Base-by-base conservation (phyloP, 2,797 vertebrate genomes). In the Mormyrus hasselquistii region DNA sequence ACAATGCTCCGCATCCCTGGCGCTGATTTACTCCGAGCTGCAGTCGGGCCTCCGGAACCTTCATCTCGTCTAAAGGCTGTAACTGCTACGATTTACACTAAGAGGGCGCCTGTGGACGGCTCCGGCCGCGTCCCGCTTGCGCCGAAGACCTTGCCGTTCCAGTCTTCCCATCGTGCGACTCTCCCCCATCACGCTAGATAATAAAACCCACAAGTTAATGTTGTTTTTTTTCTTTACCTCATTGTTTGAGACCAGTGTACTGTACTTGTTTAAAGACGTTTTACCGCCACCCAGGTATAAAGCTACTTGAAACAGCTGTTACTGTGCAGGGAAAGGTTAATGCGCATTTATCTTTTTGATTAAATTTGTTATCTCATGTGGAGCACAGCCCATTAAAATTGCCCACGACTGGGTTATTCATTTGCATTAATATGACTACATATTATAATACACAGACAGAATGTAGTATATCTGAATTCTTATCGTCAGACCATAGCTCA, bases 361-460 rank as follows among this genome's bases (percentile, higher is more conserved):
- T 84, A 49, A 84, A 84, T 84, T 84, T 84, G 82, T 44, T 84
- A 49, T 84, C 44, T 49, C 41, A 50, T 49, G 82, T 41, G 82
- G 44, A 25, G 44, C 10, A 52, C 47, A 84, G 82, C 44, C 82
- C 82, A 84, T 52, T 84, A 52, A 50, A 84, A 49, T 84, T 52
- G 52, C 82, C 10, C 49, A 84, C 19, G 22, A 52, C 19, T 47
- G 41, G 19, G 73, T 79, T 44, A 44, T 79, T 84, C 49, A 84
- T 84, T 49, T 84, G 82, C 19, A 84, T 84, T 84, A 84, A 84
- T 84, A 84, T 52, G 82, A 5, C 47, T 25, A 52, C 82, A 25
- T 52, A 52, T 84, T 50, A 52, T 84, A 84, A 49, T 12, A 29
- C n/a, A 29, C 9, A 84, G 49, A 84, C 16, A 29, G 38, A 84